These are phyloP conservation scores for Dunckerocampus dactyliophorus DNA, from an alignment of 2,113 vertebrate species.

Conservation along the genomic window DNA sequence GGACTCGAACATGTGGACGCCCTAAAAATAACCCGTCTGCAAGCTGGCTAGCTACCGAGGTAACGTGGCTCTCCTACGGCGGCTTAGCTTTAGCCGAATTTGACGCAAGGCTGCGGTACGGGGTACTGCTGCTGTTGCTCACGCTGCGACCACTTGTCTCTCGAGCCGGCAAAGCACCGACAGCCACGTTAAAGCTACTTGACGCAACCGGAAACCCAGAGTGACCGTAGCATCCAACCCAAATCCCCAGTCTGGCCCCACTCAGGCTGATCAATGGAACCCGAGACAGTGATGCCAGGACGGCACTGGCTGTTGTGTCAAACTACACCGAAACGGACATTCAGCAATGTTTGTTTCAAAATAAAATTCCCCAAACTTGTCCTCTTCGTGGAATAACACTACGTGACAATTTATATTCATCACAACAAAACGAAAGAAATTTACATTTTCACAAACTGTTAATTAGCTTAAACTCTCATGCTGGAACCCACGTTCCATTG, in stretches of 20 bases:
- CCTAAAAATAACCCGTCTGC: slow-evolving; percentile 45
- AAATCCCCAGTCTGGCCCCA: slow-evolving; percentile 1
- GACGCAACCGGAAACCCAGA: background rate
- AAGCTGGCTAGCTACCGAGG: slow-evolving; percentile 11
- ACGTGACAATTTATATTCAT: background rate
- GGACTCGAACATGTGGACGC: slow-evolving; percentile 29
- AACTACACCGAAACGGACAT: background rate
- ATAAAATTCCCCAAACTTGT: background rate
- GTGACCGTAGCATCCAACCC: background rate
- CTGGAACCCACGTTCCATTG: background rate
- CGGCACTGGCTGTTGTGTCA: background rate
- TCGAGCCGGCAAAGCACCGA: background rate
- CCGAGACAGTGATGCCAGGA: slow-evolving; percentile 2
- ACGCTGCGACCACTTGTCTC: slow-evolving; percentile 4
- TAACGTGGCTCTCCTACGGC: slow-evolving; percentile 42
- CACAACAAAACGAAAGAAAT: background rate
- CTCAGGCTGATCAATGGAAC: slow-evolving; percentile 16
- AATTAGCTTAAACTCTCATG: background rate
- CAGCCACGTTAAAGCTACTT: background rate
- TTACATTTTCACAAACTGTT: too few species aligned
- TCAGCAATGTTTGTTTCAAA: background rate
- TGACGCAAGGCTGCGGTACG: slow-evolving; percentile 55
- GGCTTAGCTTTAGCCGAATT: slow-evolving; percentile 51
- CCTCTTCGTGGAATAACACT: background rate
- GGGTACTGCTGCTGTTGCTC: slow-evolving; percentile 4